Conservation (phyloP, 2,797 vertebrate genomes). For the Xiphorhynchus erythropygius region DNA sequence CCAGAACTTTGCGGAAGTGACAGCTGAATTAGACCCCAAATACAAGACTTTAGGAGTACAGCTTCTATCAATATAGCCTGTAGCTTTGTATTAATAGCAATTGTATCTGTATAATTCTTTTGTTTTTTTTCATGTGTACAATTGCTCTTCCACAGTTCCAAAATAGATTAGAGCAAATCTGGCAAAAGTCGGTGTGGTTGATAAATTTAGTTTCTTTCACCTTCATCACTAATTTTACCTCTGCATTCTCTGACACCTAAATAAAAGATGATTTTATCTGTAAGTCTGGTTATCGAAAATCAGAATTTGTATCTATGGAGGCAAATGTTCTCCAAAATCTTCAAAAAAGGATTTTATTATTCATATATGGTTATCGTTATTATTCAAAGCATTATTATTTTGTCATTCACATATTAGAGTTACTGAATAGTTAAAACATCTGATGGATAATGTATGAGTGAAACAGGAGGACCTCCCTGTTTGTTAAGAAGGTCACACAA, state of each 20-base stretch:
- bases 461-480: not conserved
- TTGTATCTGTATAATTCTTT: not conserved
- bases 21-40: not conserved
- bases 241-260: not conserved
- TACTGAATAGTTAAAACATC: slow-evolving; percentile 1
- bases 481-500: not conserved
- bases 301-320: not conserved
- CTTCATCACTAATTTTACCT: not conserved
- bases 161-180: not conserved
- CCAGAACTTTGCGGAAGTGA: not conserved
- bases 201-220: not conserved
- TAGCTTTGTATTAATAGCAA: not conserved
- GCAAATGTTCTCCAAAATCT: not conserved
- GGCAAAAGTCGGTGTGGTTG: not conserved
- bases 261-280: not conserved
- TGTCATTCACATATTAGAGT: not conserved
- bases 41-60: not conserved
- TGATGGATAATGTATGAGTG: not conserved
- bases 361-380: not conserved
- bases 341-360: not conserved
- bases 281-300: not conserved
- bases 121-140: not conserved
- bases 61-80: not conserved
- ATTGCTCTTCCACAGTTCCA: not conserved
- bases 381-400: slow-evolving; percentile 35